phyloP scores from a whole-genome alignment of 2,888 invertebrate genomes.

The Anarsia innoxiella region DNA sequence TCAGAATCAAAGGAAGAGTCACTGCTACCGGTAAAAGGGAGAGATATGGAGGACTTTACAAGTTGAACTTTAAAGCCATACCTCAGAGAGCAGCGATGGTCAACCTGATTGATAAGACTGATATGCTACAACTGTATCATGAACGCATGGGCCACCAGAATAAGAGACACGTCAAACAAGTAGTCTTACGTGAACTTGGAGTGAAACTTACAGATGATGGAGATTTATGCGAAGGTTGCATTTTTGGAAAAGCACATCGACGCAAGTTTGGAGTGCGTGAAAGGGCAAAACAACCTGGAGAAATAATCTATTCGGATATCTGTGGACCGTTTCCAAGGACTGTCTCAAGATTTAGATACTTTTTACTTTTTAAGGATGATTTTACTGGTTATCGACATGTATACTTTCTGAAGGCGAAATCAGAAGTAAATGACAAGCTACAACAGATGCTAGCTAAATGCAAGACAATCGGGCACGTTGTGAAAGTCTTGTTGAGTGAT shows the following conservation, averaged over 20 bases:
- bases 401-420: constrained; percentile 3
- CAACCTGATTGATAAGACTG: no score
- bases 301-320: constrained; percentile 12
- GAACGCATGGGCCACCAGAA: constrained; percentile 10
- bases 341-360: not conserved
- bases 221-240: constrained; percentile 15
- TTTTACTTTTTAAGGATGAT: constrained; percentile 5
- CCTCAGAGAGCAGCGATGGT: not conserved
- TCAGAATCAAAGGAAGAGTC: not conserved
- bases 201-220: constrained; percentile 1
- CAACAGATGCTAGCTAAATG: constrained; percentile 4
- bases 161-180: constrained; percentile 8
- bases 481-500: constrained; percentile 1
- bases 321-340: constrained; percentile 14
- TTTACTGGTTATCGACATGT: not conserved
- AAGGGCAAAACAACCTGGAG: constrained; percentile 11
- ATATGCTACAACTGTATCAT: constrained; percentile 9
- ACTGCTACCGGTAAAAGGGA: not conserved
- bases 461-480: not conserved
- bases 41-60: not conserved
- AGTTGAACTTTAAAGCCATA: not conserved
- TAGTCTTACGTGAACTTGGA: constrained; percentile 12
- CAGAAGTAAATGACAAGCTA: constrained; percentile 1
- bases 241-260: constrained; percentile 15
- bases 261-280: constrained; percentile 12